Evolutionary conservation across 1,140 invertebrate species (phyloP), one percentile per base, ranked within the genome.

Genomic region (Drosophila pachea): DNA sequence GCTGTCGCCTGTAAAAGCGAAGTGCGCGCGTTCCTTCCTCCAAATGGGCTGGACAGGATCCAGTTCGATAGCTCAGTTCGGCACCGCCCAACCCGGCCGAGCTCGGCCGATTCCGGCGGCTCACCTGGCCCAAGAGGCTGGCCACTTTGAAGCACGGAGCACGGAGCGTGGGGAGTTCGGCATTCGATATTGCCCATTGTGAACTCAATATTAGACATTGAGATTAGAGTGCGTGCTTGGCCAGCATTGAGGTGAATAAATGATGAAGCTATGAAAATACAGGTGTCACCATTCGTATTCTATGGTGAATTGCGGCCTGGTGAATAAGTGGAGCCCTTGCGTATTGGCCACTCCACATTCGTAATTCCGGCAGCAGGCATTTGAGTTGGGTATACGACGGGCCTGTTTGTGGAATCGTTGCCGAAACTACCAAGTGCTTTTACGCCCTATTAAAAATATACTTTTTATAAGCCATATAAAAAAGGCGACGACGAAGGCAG

Each of bases 361-460:
- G 22, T 22, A 22, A 22, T 22, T 22, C 22, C 22, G 22, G 22
- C 22, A 22, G 22, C 22, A 1, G 22, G 58, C 43, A 33, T 42
- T 47, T 9, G 14, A 9, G 11, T 33, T 36, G 45, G 9, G 47
- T 6, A 40, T 5, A 12, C 32, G 33, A n/a, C 11, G 50, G 36
- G 36, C 47, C 54, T 9, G 43, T 47, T 58, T 45, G 49, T 40
- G 55, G 35, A 47, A 36, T 14, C 14, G 31, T 40, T 16, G 22
- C 40, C 43, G 45, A 54, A 79, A 78, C 81, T 86, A 79, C 79
- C 74, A 86, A 84, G 81, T 86, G 73, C 79, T 84, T 86, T 86
- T 86, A 86, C 84, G 81, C 81, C 74, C 81, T 86, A 86, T 86
- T 86, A 86, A 86, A 86, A 86, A 81, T 86, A 86, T 86, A 81